phyloP scores from a whole-genome alignment of 2,888 invertebrate genomes.

The Polylopha cassiicola region DNA sequence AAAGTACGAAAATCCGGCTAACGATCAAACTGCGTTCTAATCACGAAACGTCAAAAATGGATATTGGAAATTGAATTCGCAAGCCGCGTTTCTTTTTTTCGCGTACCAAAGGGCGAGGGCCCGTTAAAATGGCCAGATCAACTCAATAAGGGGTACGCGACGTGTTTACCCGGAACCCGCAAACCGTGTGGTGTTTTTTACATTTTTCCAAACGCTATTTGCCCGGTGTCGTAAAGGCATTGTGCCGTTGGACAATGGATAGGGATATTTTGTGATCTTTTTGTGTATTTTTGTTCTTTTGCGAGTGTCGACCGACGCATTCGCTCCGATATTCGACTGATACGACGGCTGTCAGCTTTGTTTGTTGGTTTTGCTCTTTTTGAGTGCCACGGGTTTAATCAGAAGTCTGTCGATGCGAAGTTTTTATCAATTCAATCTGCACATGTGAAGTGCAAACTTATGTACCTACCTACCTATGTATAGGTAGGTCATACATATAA shows the following conservation, averaged over 20 bases:
- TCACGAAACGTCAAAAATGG: constrained; percentile 75
- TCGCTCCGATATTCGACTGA: constrained; percentile 52
- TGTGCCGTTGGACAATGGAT: constrained; percentile 66
- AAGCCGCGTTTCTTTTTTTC: constrained; percentile 56
- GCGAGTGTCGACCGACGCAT: constrained; percentile 38
- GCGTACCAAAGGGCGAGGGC: constrained; percentile 61
- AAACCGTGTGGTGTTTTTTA: constrained; percentile 67
- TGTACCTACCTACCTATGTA: too few relatives aligned
- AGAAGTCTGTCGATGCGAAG: too few relatives aligned
- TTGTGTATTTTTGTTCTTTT: constrained; percentile 43
- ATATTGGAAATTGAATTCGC: constrained; percentile 74
- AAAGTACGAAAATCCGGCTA: constrained; percentile 37
- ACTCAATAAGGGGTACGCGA: constrained; percentile 71
- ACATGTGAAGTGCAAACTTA: too few relatives aligned
- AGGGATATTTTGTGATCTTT: constrained; percentile 53
- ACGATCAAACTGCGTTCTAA: constrained; percentile 75
- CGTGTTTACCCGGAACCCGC: constrained; percentile 75
- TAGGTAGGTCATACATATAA: too few relatives aligned
- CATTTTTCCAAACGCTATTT: constrained; percentile 73
- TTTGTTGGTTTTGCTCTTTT: constrained; percentile 28
- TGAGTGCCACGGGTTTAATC: constrained; percentile 22
- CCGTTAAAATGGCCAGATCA: constrained; percentile 73
- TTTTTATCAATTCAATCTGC: too few relatives aligned
- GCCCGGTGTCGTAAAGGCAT: constrained; percentile 74
- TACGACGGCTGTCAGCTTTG: constrained; percentile 34